phyloP scores from a whole-genome alignment of 2,113 vertebrate species.

The Halcyon malimbica region DNA sequence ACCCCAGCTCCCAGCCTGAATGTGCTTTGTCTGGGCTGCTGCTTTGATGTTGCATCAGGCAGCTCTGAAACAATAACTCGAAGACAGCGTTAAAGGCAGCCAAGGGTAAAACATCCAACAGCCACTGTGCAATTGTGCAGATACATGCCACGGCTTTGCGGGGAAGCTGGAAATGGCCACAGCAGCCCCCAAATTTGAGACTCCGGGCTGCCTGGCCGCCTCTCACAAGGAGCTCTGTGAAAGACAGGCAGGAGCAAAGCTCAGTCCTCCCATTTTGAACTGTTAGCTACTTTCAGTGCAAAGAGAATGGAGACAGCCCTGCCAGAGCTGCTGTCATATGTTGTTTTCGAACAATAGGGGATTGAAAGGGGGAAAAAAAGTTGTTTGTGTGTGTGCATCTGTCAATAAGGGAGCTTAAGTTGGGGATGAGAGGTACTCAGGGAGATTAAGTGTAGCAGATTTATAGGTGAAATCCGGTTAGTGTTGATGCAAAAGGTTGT shows the following conservation, averaged over 20 bases:
- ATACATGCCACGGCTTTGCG: neutral
- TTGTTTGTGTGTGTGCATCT: slow-evolving; percentile 47
- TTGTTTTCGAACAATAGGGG: neutral
- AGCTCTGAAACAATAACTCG: neutral
- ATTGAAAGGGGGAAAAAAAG: neutral
- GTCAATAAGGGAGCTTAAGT: slow-evolving; percentile 45
- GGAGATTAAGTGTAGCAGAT: slow-evolving; percentile 56
- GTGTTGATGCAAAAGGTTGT: slow-evolving; percentile 38
- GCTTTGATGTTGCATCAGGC: slow-evolving; percentile 64
- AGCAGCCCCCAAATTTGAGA: neutral
- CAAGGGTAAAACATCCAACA: neutral
- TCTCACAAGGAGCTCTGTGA: neutral
- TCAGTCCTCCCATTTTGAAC: neutral
- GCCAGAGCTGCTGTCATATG: neutral
- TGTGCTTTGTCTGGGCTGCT: slow-evolving; percentile 41
- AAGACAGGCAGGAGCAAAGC: neutral
- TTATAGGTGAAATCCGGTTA: slow-evolving; percentile 66
- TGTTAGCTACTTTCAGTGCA: neutral
- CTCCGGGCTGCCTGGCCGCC: neutral
- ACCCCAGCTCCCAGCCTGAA: slow-evolving; percentile 51
- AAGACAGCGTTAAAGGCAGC: neutral
- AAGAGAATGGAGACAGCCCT: neutral
- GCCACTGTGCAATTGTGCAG: neutral
- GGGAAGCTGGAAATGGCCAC: neutral
- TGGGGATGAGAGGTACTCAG: slow-evolving; percentile 22